phyloP scores from a whole-genome alignment of 2,113 vertebrate species.

The Perca flavescens region DNA sequence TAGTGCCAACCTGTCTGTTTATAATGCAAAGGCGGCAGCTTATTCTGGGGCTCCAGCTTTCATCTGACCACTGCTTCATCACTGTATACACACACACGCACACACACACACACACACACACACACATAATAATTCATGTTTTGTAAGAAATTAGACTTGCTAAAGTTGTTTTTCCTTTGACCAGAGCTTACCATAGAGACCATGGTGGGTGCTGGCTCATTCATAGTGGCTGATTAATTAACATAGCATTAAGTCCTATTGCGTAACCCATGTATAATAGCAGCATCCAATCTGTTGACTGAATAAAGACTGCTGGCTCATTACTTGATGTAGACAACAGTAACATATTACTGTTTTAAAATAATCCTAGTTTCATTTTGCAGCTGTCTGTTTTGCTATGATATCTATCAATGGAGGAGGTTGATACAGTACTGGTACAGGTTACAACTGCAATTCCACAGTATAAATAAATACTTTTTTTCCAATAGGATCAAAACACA shows the following conservation, averaged over 20 bases:
- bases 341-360: background rate
- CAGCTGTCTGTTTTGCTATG: background rate
- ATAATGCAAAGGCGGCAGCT: slow-evolving; percentile 34
- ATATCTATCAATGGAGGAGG: background rate
- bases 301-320: slow-evolving; percentile 38
- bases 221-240: slow-evolving; percentile 45
- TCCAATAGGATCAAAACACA: slow-evolving; percentile 90
- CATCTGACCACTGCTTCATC: slow-evolving; percentile 42
- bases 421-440: background rate
- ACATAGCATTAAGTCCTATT: slow-evolving; percentile 32
- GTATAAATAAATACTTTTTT: background rate
- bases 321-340: slow-evolving; percentile 10
- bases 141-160: slow-evolving; percentile 68
- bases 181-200: slow-evolving; percentile 31
- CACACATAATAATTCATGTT: slow-evolving; percentile 14
- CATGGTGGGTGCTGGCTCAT: background rate
- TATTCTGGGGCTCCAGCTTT: slow-evolving; percentile 46
- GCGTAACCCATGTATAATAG: slow-evolving; percentile 25
- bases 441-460: background rate
- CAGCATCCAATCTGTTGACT: slow-evolving; percentile 29
- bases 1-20: background rate
- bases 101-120: slow-evolving; percentile 6
- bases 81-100: background rate
- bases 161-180: slow-evolving; percentile 57
- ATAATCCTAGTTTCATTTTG: background rate